These are phyloP conservation scores for Drosophila lutescens DNA, from an alignment of 2,888 invertebrate species.

Conservation along the genomic window DNA sequence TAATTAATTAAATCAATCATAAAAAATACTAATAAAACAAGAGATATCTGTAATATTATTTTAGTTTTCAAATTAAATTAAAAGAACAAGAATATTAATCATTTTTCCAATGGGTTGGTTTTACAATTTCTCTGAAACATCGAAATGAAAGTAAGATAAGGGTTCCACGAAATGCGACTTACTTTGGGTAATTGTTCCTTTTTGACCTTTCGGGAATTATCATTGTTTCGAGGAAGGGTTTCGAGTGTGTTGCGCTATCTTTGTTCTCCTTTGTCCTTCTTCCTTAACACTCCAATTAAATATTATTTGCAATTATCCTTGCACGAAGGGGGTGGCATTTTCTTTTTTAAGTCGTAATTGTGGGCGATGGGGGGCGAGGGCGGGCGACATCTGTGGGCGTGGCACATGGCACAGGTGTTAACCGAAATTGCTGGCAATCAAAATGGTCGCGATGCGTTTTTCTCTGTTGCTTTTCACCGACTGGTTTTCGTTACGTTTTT, in stretches of 20 bases:
- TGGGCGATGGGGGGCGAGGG: background rate
- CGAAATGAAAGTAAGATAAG: no score
- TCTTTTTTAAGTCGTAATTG: conserved; percentile 12
- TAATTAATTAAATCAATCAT: no score
- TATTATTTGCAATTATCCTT: conserved; percentile 18
- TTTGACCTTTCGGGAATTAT: conserved; percentile 4
- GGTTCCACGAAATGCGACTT: background rate
- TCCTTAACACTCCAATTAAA: conserved; percentile 31
- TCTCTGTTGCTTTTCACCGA: conserved; percentile 1
- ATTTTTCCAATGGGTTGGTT: no score
- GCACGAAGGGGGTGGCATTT: background rate
- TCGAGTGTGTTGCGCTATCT: conserved; percentile 12
- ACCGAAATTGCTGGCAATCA: conserved; percentile 25
- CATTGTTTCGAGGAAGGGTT: conserved; percentile 3
- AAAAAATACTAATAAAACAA: no score
- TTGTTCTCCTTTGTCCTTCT: conserved; percentile 10
- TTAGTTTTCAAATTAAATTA: no score
- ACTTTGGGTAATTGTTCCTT: conserved; percentile 14
- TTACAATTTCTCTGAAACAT: no score
- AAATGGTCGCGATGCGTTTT: conserved; percentile 9
- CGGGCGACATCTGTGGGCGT: conserved; percentile 16
- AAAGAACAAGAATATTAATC: no score
- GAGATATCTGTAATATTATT: no score
- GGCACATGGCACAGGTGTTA: conserved; percentile 41
- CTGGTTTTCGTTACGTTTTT: conserved; percentile 8